phyloP scores from a whole-genome alignment of 2,797 vertebrate species.

The Benthosema pterotum region DNA sequence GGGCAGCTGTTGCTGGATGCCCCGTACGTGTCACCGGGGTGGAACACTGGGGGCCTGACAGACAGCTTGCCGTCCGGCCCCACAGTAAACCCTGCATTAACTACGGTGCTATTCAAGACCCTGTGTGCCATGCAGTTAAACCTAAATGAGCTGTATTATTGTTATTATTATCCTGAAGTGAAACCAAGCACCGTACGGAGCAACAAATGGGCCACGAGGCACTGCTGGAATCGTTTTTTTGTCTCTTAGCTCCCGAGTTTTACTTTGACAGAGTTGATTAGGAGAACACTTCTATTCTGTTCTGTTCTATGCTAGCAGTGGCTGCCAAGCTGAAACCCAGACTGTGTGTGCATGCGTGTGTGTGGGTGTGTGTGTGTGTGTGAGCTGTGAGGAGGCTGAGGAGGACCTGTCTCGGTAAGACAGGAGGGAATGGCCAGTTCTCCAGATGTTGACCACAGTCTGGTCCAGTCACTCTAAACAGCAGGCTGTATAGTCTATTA shows the following conservation, averaged over 20 bases:
- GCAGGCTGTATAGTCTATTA: constrained; percentile 59
- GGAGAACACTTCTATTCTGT: too few relatives aligned
- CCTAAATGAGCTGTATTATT: constrained; percentile 25
- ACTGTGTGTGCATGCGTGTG: constrained; percentile 12
- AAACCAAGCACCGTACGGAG: neutral
- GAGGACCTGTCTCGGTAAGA: constrained; percentile 32
- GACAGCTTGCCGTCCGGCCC: constrained; percentile 29
- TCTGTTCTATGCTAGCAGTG: neutral
- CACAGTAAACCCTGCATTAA: constrained; percentile 25
- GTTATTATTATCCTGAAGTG: too few relatives aligned
- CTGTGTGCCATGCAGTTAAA: constrained; percentile 7
- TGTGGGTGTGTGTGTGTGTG: too few relatives aligned
- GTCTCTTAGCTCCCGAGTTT: neutral
- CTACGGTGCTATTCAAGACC: constrained; percentile 16
- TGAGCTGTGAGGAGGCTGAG: constrained; percentile 32
- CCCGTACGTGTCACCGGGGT: constrained; percentile 23
- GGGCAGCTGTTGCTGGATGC: constrained; percentile 64
- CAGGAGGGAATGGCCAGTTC: constrained; percentile 45
- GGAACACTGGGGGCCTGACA: constrained; percentile 41
- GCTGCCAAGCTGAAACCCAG: constrained; percentile 3
- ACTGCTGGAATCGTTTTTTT: neutral
- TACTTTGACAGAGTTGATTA: too few relatives aligned
- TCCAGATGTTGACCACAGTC: constrained; percentile 75
- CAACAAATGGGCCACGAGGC: neutral
- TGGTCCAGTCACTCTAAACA: constrained; percentile 45